Percentiles rank a stretch among this genome's conserved stretches.
Conservation (phyloP, 2,888 invertebrate species). For the Melanotus villosus region DNA sequence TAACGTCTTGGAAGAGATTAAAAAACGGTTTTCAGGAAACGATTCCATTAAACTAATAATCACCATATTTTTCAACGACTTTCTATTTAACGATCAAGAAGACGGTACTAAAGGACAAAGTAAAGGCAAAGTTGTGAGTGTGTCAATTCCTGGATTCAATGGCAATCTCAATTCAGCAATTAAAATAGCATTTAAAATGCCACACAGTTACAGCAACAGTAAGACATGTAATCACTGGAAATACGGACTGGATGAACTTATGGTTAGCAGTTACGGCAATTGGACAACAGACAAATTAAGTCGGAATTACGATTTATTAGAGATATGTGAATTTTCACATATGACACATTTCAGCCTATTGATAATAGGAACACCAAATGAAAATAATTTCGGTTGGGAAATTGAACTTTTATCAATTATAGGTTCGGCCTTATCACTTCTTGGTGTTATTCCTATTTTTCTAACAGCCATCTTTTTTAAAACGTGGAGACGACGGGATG, state of each 20-base stretch:
- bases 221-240: slow-evolving; percentile 70
- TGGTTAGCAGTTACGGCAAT: slow-evolving; percentile 35
- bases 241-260: slow-evolving; percentile 61
- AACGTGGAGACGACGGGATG: slow-evolving; percentile 73
- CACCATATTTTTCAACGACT: slow-evolving; percentile 47
- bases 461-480: slow-evolving; percentile 70
- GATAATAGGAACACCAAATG: slow-evolving; percentile 50
- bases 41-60: slow-evolving; percentile 46
- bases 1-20: slow-evolving; percentile 3
- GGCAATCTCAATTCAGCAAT: slow-evolving; percentile 70
- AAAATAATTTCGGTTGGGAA: no score
- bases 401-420: slow-evolving; percentile 65
- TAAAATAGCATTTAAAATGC: slow-evolving; percentile 56
- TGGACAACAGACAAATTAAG: slow-evolving; percentile 36
- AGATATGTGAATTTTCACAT: slow-evolving; percentile 71
- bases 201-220: slow-evolving; percentile 28
- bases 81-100: slow-evolving; percentile 44
- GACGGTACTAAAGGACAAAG: neutral
- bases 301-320: slow-evolving; percentile 54
- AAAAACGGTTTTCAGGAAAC: slow-evolving; percentile 40
- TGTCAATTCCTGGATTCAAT: slow-evolving; percentile 71
- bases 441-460: slow-evolving; percentile 68
- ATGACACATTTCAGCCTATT: slow-evolving; percentile 73
- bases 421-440: slow-evolving; percentile 69
- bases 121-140: slow-evolving; percentile 71